Percentiles rank a stretch among this genome's conserved stretches.
phyloP scores from a whole-genome alignment of 1,140 invertebrate species.

The Homalodisca vitripennis region DNA sequence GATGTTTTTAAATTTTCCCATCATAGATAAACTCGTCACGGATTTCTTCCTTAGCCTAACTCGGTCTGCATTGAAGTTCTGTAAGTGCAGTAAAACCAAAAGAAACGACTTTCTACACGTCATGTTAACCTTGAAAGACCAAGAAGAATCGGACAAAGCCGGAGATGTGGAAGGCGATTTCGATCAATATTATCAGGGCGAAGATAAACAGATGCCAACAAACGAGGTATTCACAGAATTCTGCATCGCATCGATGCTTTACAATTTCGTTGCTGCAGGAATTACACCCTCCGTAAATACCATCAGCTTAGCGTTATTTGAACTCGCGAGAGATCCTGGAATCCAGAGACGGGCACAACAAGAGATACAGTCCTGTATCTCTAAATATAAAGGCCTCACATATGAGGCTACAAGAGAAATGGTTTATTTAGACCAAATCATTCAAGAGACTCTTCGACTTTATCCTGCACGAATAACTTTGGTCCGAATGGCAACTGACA shows the following conservation, averaged over 20 bases:
- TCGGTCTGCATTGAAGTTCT: not conserved
- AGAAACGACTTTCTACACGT: constrained; percentile 25
- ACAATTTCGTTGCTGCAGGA: not conserved
- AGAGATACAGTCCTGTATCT: not conserved
- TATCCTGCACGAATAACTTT: constrained; percentile 19
- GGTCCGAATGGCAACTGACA: constrained; percentile 44
- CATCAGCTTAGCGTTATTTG: constrained; percentile 1
- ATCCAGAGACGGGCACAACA: not conserved
- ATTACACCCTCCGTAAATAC: not conserved
- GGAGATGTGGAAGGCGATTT: not conserved
- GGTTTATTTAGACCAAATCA: constrained; percentile 1
- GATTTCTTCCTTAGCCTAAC: not conserved
- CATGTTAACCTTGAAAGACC: not conserved
- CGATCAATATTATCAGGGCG: not conserved
- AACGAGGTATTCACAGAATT: not conserved
- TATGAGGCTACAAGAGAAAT: constrained; percentile 14
- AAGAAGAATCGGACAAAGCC: constrained; percentile 5
- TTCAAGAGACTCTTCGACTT: constrained; percentile 10
- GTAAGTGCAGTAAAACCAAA: not conserved
- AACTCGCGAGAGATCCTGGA: not conserved
- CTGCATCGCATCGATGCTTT: not conserved
- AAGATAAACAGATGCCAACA: not conserved
- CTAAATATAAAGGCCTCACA: not conserved
- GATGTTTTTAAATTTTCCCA: not conserved
- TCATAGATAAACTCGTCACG: not conserved